phyloP scores from a whole-genome alignment of 2,888 invertebrate species.

The Catocala fraxini region DNA sequence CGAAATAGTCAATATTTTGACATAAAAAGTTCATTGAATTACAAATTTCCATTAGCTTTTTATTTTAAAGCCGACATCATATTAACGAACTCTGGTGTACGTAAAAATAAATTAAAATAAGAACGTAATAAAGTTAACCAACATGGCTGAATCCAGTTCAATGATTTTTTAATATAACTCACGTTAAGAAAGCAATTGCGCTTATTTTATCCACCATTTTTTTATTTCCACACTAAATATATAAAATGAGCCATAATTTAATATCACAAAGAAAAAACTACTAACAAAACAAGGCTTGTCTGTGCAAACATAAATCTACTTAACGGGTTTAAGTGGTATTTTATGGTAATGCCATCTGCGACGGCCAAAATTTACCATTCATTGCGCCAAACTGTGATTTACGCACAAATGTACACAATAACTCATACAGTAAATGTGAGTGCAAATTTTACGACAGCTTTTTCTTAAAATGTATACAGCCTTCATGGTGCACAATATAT shows the following conservation, averaged over 20 bases:
- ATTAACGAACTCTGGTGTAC: too few relatives aligned
- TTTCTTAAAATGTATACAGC: slow-evolving; percentile 13
- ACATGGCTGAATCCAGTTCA: too few relatives aligned
- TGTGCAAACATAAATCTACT: slow-evolving; percentile 53
- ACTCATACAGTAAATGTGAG: slow-evolving; percentile 30
- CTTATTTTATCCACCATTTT: too few relatives aligned
- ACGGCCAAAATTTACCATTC: slow-evolving; percentile 56
- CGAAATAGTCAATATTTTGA: too few relatives aligned
- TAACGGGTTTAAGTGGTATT: slow-evolving; percentile 56
- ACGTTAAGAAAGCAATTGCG: too few relatives aligned
- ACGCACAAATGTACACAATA: slow-evolving; percentile 33
- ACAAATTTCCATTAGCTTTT: too few relatives aligned
- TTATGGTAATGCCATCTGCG: slow-evolving; percentile 57
- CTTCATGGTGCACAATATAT: background rate
- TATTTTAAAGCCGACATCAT: too few relatives aligned
- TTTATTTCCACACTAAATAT: slow-evolving; percentile 3
- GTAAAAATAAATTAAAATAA: too few relatives aligned
- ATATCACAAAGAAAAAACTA: slow-evolving; percentile 40
- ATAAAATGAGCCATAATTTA: slow-evolving; percentile 28
- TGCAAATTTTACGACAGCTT: slow-evolving; percentile 20
- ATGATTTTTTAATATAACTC: too few relatives aligned
- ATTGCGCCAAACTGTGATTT: slow-evolving; percentile 57
- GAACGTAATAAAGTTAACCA: too few relatives aligned
- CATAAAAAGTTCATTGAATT: too few relatives aligned
- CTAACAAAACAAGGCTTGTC: slow-evolving; percentile 42